Conservation (phyloP, 64 coral and sea anemone genomes). For the Montipora cactus region DNA sequence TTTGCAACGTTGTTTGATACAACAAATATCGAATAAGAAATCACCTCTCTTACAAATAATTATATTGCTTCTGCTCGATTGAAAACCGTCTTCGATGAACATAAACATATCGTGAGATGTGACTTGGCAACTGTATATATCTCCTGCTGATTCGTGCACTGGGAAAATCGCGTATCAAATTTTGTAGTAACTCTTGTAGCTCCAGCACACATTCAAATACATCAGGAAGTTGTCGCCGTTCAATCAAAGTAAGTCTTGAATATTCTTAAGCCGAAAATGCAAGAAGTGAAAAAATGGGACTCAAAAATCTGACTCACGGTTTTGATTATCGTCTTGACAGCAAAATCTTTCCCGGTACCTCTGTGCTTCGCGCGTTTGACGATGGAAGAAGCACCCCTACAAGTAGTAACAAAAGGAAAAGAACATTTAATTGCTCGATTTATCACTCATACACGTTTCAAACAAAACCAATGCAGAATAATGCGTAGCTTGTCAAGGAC, state of each 20-base stretch:
- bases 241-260: neutral
- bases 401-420: slow-evolving; percentile 14
- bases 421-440: slow-evolving; percentile 28
- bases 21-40: neutral
- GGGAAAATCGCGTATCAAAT: neutral
- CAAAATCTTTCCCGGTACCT: slow-evolving; percentile 86
- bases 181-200: neutral
- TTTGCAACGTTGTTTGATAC: neutral
- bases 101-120: neutral
- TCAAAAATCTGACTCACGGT: slow-evolving; percentile 64
- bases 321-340: slow-evolving; percentile 96
- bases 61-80: neutral
- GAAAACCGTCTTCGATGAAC: neutral
- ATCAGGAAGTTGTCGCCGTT: neutral
- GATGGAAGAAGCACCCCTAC: slow-evolving; percentile 93
- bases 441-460: neutral
- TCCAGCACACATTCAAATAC: neutral
- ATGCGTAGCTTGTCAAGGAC: neutral
- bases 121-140: slow-evolving; percentile 26
- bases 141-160: neutral
- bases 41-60: neutral
- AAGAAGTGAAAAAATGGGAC: neutral
- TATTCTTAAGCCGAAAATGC: neutral
- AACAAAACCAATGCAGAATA: neutral
- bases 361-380: slow-evolving; percentile 83